These are phyloP conservation scores for Acanthaster planci DNA, from an alignment of 35 echinoderm and acorn worm species.

Conservation along the genomic window DNA sequence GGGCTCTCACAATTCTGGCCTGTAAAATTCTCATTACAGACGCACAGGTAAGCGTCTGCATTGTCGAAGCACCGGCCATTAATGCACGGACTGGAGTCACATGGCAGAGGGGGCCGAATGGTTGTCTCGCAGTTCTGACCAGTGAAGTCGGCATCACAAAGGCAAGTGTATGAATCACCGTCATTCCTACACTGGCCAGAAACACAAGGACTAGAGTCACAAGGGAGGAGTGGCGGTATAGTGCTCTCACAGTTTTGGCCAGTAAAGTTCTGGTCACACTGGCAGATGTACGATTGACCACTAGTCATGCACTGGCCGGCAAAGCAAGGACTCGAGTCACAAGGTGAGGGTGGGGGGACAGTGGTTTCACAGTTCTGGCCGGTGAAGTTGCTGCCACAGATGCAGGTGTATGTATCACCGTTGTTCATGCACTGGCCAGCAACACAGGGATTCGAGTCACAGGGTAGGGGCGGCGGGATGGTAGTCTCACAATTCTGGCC, in stretches of 20 bases:
- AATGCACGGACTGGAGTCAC: conserved; percentile 41
- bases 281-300: conserved; percentile 61
- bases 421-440: conserved; percentile 68
- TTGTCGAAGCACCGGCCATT: conserved; percentile 58
- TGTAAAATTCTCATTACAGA: conserved; percentile 52
- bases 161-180: conserved; percentile 54
- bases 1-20: conserved; percentile 64
- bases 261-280: conserved; percentile 53
- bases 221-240: conserved; percentile 26
- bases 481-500: conserved; percentile 70
- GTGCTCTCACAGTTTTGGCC: conserved; percentile 66
- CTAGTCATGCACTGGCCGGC: conserved; percentile 45
- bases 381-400: conserved; percentile 47
- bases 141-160: conserved; percentile 54
- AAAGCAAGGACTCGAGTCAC: conserved; percentile 74
- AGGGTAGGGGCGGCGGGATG: conserved; percentile 56
- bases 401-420: conserved; percentile 60
- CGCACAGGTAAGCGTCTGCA: conserved; percentile 58
- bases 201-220: conserved; percentile 56
- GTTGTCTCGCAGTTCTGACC: conserved; percentile 64
- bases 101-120: conserved; percentile 25
- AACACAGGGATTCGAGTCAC: conserved; percentile 79
- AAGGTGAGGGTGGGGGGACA: conserved; percentile 46
- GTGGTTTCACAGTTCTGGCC: conserved; percentile 67
- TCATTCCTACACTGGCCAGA: conserved; percentile 62